Evolutionary conservation across 2,797 vertebrate genomes (phyloP), one percentile per base, ranked within the genome.

Genomic region (Allobates femoralis): DNA sequence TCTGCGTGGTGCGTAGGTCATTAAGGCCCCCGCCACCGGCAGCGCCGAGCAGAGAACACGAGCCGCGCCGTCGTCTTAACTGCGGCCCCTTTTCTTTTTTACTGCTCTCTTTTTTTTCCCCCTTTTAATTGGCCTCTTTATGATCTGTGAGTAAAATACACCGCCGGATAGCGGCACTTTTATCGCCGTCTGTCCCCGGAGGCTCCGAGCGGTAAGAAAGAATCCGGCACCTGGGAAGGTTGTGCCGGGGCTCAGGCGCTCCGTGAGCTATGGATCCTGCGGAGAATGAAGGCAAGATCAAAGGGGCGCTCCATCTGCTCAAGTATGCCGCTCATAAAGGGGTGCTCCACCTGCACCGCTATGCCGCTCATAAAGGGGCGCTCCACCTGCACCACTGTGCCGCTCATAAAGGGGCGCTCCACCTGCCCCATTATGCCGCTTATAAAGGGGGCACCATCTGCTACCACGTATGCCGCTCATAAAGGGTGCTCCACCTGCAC

Each of bases 101-200:
- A 75, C 28, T 2, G 34, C 79, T 86, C 85, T 86, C 69, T 66
- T 76, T 81, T 76, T 81, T 86, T 41, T 16, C 78, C 78, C 34
- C 67, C 62, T 87, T 87, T 87, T 77, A 81, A 85, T 81, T 83
- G 80, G 85, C 73, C 80, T 83, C 80, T 87, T 87, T 77, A 87
- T 77, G 80, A 78, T 60, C 62, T 41, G 62, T 55, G 67, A 69
- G 80, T 83, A 71, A 83, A 87, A 83, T 83, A 83, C 30, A 67
- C 58, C 79, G 60, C 46, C 60, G 66, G 41, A 86, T 46, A 67
- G 60, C 66, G 32, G 77, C 56, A n/a, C 58, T 69, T 86, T 86
- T 86, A 86, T 50, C 30, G 51, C 79, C 85, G 15, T 23, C 71
- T 41, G 46, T 82, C 79, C 85, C 85, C 19, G 23, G 73, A 73